These are phyloP conservation scores for Leptinotarsa haldemani DNA, from an alignment of 2,888 invertebrate species.

Conservation along the genomic window DNA sequence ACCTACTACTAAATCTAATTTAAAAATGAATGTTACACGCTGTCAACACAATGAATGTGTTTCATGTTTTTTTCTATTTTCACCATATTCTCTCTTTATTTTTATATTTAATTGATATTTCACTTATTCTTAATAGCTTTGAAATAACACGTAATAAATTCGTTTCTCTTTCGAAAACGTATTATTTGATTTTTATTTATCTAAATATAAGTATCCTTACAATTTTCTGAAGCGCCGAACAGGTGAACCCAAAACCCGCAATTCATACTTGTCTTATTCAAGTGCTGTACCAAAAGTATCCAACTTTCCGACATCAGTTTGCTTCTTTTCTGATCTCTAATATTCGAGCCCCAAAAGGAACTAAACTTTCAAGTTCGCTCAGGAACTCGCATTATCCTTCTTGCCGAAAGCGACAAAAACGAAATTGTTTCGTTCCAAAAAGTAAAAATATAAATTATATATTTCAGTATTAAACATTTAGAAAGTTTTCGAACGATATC, in stretches of 20 bases:
- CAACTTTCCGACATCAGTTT: neutral
- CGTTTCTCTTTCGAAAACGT: too few species aligned
- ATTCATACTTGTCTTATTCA: neutral
- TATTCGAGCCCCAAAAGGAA: slow-evolving; percentile 1
- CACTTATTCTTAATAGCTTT: too few species aligned
- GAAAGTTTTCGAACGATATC: slow-evolving; percentile 25
- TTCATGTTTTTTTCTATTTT: too few species aligned
- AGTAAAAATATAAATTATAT: slow-evolving; percentile 32
- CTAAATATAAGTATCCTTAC: neutral
- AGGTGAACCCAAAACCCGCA: neutral
- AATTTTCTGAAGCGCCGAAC: neutral
- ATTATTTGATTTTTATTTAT: too few species aligned
- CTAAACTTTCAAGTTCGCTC: slow-evolving; percentile 14
- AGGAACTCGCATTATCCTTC: slow-evolving; percentile 5
- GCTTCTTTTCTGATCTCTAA: slow-evolving; percentile 1
- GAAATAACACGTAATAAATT: too few species aligned
- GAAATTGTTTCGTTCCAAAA: slow-evolving; percentile 27
- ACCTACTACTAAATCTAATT: too few species aligned
- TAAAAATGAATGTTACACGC: too few species aligned
- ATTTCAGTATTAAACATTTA: slow-evolving; percentile 26
- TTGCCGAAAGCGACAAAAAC: slow-evolving; percentile 26
- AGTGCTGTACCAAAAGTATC: neutral
- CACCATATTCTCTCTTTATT: too few species aligned
- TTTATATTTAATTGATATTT: too few species aligned
- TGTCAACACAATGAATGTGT: too few species aligned